These are phyloP conservation scores for Zootoca vivipara DNA, from an alignment of 2,113 vertebrate genomes.

Conservation along the genomic window DNA sequence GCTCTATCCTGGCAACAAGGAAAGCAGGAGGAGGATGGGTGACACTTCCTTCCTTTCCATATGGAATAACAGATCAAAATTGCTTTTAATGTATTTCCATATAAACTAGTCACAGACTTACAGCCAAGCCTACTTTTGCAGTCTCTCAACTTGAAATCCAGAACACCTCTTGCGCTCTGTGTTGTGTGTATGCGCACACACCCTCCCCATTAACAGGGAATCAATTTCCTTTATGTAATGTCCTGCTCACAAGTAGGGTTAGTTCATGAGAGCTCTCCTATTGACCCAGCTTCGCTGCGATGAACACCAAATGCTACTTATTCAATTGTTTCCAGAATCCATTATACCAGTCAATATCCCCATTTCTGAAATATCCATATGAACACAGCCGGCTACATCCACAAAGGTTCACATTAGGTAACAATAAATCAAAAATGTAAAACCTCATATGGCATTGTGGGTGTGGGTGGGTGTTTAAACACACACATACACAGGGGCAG, in stretches of 20 bases:
- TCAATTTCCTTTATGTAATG: constrained; percentile 22
- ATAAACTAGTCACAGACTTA: rapidly evolving
- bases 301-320: background rate
- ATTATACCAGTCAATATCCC: background rate
- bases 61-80: background rate
- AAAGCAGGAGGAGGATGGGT: too few species aligned
- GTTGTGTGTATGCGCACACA: background rate
- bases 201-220: background rate
- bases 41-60: constrained; percentile 12
- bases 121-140: background rate
- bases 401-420: background rate
- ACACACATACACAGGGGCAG: background rate
- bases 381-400: background rate
- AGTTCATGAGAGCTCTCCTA: background rate
- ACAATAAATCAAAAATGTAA: background rate
- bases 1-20: background rate
- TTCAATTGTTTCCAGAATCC: background rate
- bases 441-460: background rate
- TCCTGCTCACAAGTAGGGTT: background rate
- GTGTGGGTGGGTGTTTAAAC: background rate
- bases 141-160: background rate
- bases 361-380: background rate
- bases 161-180: rapidly evolving
- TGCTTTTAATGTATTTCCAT: background rate
- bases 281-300: too few species aligned